phyloP scores from a whole-genome alignment of 2,888 invertebrate species.

The Harpalus rubripes region DNA sequence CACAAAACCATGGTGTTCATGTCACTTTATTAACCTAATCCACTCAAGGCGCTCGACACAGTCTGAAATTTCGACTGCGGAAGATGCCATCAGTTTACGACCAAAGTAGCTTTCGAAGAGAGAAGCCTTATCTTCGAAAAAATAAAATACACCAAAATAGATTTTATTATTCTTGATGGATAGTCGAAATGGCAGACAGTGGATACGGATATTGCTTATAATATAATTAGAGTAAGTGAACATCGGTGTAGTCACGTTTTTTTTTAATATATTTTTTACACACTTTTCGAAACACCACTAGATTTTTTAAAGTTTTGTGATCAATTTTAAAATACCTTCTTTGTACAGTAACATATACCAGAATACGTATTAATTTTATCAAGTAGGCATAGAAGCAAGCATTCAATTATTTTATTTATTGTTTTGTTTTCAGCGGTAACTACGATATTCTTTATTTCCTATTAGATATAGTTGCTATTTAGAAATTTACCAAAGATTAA shows the following conservation, averaged over 20 bases:
- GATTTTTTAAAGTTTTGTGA: conserved; percentile 32
- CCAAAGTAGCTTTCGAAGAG: conserved; percentile 51
- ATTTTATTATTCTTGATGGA: conserved; percentile 43
- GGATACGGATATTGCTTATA: conserved; percentile 41
- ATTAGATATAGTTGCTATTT: conserved; percentile 39
- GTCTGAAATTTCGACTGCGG: conserved; percentile 19
- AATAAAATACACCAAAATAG: conserved; percentile 49
- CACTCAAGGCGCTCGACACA: conserved; percentile 13
- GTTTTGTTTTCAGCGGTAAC: conserved; percentile 14
- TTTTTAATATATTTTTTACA: conserved; percentile 53
- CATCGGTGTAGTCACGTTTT: conserved; percentile 50
- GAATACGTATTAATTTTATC: conserved; percentile 48
- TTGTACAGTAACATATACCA: conserved; percentile 36
- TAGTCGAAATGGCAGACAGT: conserved; percentile 23
- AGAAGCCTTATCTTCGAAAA: conserved; percentile 37
- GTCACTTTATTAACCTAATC: conserved; percentile 49
- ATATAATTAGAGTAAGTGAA: conserved; percentile 51
- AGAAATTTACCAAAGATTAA: conserved; percentile 51
- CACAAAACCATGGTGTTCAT: conserved; percentile 66
- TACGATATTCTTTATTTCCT: conserved; percentile 20
- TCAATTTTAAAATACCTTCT: conserved; percentile 26
- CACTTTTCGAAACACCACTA: conserved; percentile 49
- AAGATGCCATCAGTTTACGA: conserved; percentile 27
- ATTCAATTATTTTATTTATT: conserved; percentile 12
- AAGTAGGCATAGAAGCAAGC: conserved; percentile 36